Evolutionary conservation across 2,797 vertebrate species (phyloP).

Genomic region (Notolabrus celidotus): DNA sequence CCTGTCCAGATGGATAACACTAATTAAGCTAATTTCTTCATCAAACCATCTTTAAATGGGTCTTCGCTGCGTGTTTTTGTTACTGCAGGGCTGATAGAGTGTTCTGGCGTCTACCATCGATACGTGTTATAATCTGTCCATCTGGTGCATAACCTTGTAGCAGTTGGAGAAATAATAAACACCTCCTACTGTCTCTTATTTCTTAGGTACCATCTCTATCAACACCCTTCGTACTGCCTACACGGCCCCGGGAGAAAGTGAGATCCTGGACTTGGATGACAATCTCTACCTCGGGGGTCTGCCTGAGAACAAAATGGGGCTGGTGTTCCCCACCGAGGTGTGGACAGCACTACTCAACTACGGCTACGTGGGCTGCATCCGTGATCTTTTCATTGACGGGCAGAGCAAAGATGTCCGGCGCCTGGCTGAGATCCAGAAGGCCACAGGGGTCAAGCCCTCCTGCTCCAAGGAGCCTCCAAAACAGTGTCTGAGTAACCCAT

Average conservation of each 20-base stretch:
- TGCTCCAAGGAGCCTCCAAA: conserved; percentile 96
- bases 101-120: conserved; percentile 16
- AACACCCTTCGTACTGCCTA: conserved; percentile 95
- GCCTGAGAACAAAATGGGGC: conserved; percentile 95
- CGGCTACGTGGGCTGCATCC: conserved; percentile 97
- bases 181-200: conserved; percentile 26
- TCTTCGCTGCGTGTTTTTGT: conserved; percentile 41
- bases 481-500: conserved; percentile 97
- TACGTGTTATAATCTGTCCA: conserved; percentile 10
- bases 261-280: conserved; percentile 97
- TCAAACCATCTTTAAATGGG: conserved; percentile 62
- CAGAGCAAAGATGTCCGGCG: conserved; percentile 97
- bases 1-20: conserved; percentile 76
- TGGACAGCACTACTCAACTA: conserved; percentile 99
- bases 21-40: conserved; percentile 81
- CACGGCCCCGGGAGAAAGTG: conserved; percentile 96
- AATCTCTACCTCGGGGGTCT: conserved; percentile 96
- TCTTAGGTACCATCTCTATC: conserved; percentile 95
- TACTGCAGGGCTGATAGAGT: conserved; percentile 3
- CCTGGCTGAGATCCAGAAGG: conserved; percentile 95
- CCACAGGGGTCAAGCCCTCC: conserved; percentile 96
- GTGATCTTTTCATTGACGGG: conserved; percentile 98
- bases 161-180: conserved; percentile 7
- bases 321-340: conserved; percentile 96
- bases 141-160: conserved; percentile 20